Base-by-base conservation (phyloP, 2,113 vertebrate genomes). In the Todiramphus chloris region DNA sequence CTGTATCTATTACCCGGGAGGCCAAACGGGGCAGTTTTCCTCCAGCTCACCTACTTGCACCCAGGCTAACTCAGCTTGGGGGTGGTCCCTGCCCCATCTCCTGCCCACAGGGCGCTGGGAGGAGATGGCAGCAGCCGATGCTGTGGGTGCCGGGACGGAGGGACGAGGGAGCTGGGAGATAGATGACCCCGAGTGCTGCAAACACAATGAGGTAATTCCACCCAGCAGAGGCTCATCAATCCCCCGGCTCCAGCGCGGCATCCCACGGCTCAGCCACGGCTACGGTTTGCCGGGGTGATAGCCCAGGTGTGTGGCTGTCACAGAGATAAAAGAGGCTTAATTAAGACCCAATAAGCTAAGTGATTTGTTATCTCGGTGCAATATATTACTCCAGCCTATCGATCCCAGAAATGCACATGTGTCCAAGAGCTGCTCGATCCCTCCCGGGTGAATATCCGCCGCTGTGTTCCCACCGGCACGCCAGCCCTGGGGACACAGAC, bases 301-400 rank as follows among this genome's bases (percentile, higher is more conserved):
- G 97, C 97, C 97, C 98, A 98, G 97, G 97, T 98, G 98, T 94
- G 14, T 44, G 67, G 89, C 97, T 98, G 98, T 98, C 98, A 97
- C 3, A 74, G 96, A 98, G 97, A 98, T 97, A 96, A 97, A 98
- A 96, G 98, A 96, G 97, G 82, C 90, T 94, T 98, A 98, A 98
- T 98, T 98, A 98, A 98, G 97, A 96, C 97, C 96, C 98, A 98
- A 98, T 98, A 97, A 98, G 96, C 82, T n/a, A 91, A 94, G 97
- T 97, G 98, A 98, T 98, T 98, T 98, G 97, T 98, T 97, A 97
- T 98, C 97, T 97, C 27, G 48, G 94, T 15, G 93, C 93, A 83
- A 97, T 98, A 97, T 97, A 96, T 97, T 96, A 96, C 96, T 96
- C 59, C 95, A 90, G 96, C 96, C 92, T 95, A 97, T 83, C 21